Base-by-base conservation (phyloP, 2,888 invertebrate species). In the Caenorhabditis sp. region DNA sequence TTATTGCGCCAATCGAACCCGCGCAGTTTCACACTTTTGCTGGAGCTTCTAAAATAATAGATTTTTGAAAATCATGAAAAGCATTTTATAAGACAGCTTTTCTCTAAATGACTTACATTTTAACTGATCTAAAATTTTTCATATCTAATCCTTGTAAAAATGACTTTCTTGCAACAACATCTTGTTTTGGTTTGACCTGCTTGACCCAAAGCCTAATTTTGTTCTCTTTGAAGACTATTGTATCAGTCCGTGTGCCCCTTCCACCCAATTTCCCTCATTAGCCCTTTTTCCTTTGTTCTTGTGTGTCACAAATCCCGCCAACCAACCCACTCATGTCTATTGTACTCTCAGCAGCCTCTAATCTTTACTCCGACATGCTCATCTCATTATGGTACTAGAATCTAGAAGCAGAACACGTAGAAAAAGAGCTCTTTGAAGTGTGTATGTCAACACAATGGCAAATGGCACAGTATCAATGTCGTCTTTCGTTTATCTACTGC, bases 381-480 rank as follows among this genome's bases (percentile, higher is more conserved):
- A 67, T 76, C 76, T 76, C 44, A 60, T 76, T 60, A 67, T 76
- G 67, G 67, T 76, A 58, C 76, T 67, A 67, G 65, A 28, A 56
- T 65, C 35, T 60, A 65, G 51, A 71, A 64, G 51, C 32, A 70
- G 72, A 74, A 74, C 74, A 74, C 74, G 74, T 67, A 65, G 58
- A 22, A 65, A n/a, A 40, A 72, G 72, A 60, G 74, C 67, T 44
- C 24, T 72, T 35, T 78, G 78, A 71, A 79, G 70, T 77, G 77
- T 68, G 68, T 77, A 77, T 77, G 77, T 77, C 68, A 77, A 77
- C 69, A 77, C 61, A 37, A 69, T 77, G 62, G 62, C 69, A 77
- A 69, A 68, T 68, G 77, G 62, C 68, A 77, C 77, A 77, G 77
- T 77, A 77, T 77, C 77, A 77, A 69, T 77, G 77, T 77, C 77